These are phyloP conservation scores for Monomorium pharaonis DNA, from an alignment of 1,140 invertebrate species.

Conservation along the genomic window DNA sequence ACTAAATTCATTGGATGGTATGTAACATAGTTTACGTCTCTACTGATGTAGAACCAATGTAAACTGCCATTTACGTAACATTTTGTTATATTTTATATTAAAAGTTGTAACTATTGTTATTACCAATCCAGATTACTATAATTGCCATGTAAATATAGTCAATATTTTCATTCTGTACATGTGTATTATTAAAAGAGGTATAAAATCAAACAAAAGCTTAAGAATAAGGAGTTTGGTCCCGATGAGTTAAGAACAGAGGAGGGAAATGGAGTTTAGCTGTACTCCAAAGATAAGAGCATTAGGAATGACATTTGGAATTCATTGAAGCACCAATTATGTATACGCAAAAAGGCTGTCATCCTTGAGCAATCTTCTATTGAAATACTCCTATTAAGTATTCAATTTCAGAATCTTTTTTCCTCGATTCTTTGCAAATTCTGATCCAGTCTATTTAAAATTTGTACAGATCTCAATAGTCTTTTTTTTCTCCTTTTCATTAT, in stretches of 20 bases:
- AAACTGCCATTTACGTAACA: too few species aligned
- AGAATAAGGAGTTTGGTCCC: not conserved
- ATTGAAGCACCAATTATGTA: conserved; percentile 33
- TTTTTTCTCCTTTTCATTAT: not conserved
- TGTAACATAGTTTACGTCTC: too few species aligned
- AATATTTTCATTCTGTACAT: not conserved
- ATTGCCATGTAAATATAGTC: not conserved
- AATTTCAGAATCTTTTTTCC: not conserved
- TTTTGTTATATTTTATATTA: too few species aligned
- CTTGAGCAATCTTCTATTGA: conserved; percentile 43
- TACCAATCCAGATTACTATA: too few species aligned
- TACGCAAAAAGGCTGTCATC: conserved; percentile 20
- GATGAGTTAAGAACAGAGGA: not conserved
- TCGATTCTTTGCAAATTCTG: not conserved
- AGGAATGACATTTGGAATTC: conserved; percentile 5
- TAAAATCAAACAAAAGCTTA: not conserved
- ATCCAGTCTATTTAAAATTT: conserved; percentile 1
- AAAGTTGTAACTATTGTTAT: too few species aligned
- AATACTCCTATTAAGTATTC: conserved; percentile 13
- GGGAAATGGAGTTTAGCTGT: not conserved
- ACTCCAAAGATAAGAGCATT: conserved; percentile 18
- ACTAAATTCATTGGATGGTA: too few species aligned
- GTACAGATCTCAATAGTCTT: not conserved
- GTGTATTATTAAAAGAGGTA: not conserved
- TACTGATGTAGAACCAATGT: too few species aligned